These are phyloP conservation scores for Galendromus occidentalis DNA, from an alignment of 1,140 invertebrate genomes.

Conservation along the genomic window DNA sequence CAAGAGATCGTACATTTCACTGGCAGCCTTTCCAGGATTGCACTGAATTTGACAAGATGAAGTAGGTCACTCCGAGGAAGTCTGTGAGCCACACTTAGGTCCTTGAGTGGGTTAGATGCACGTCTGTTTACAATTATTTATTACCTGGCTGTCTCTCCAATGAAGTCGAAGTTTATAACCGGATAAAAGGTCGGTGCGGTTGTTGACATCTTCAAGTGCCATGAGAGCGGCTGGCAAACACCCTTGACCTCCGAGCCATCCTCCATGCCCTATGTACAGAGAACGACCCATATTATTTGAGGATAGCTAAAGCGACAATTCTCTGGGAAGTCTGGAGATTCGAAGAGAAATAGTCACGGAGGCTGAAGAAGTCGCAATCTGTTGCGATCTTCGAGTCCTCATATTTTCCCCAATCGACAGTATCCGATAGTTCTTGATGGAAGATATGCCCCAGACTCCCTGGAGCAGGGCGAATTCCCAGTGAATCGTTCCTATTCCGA, in stretches of 20 bases:
- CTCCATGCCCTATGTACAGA: constrained; percentile 34
- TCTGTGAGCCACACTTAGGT: not conserved
- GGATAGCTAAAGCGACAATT: constrained; percentile 27
- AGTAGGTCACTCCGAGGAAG: not conserved
- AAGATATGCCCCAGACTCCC: no score
- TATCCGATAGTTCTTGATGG: no score
- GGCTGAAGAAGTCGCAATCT: no score
- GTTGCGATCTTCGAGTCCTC: no score
- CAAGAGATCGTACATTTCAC: constrained; percentile 92
- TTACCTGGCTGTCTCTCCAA: constrained; percentile 93
- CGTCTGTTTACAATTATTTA: not conserved
- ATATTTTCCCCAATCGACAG: no score
- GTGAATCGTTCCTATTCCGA: no score
- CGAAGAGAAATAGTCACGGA: no score
- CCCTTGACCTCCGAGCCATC: constrained; percentile 81
- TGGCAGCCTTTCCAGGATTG: constrained; percentile 86
- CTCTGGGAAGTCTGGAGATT: no score
- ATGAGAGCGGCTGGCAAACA: constrained; percentile 85
- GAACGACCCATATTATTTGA: not conserved
- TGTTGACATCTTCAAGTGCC: constrained; percentile 89
- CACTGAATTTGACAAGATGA: constrained; percentile 47
- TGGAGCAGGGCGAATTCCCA: no score
- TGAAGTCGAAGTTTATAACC: constrained; percentile 76
- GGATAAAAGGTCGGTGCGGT: constrained; percentile 59
- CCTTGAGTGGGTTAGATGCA: not conserved